Conservation (phyloP, 2,888 invertebrate species). For the Perizoma affinitatum region DNA sequence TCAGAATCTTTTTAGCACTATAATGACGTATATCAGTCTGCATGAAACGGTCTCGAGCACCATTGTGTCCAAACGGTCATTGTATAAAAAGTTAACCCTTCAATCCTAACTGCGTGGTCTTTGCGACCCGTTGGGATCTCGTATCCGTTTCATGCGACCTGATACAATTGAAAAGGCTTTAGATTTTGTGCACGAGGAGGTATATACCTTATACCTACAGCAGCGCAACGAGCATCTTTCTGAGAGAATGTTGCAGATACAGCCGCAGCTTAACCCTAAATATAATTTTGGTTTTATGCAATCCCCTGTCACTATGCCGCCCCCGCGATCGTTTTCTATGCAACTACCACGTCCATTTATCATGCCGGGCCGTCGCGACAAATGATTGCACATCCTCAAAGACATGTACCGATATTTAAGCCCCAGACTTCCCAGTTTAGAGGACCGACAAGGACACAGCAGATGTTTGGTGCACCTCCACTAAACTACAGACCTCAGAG, state of each 20-base stretch:
- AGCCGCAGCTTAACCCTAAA: no score
- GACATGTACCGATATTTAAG: background rate
- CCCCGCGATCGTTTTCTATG: background rate
- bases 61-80: slow-evolving; percentile 30
- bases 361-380: slow-evolving; percentile 2
- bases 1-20: slow-evolving; percentile 39
- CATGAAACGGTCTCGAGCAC: slow-evolving; percentile 36
- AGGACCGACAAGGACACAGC: background rate
- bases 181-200: slow-evolving; percentile 40
- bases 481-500: no score
- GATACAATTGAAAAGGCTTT: slow-evolving; percentile 38
- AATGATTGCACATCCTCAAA: background rate
- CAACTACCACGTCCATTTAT: slow-evolving; percentile 1
- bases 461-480: background rate
- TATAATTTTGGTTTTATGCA: no score
- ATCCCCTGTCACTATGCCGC: no score
- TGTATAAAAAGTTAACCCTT: slow-evolving; percentile 39
- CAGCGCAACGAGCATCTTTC: slow-evolving; percentile 19
- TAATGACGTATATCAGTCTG: slow-evolving; percentile 37
- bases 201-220: slow-evolving; percentile 38
- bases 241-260: background rate
- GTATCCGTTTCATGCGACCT: slow-evolving; percentile 45
- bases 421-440: background rate
- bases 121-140: slow-evolving; percentile 37
- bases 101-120: slow-evolving; percentile 39